Evolutionary conservation across 1,140 invertebrate species (phyloP), one percentile per base, ranked within the genome.

Genomic region (Panagrolaimus sp.): DNA sequence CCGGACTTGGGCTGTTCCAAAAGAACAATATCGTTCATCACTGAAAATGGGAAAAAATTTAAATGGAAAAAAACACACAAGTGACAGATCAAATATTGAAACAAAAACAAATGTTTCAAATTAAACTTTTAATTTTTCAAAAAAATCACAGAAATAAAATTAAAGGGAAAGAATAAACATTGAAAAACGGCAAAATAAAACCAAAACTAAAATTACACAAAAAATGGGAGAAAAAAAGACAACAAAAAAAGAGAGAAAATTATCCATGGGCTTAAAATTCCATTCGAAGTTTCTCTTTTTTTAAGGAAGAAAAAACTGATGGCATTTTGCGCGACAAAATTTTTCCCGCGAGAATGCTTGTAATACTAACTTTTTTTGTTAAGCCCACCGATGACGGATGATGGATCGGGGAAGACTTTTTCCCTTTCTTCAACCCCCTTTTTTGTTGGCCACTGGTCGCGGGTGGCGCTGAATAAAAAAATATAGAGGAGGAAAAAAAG

Each of bases 1-100:
- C 70, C 70, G 48, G 79, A 82, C 46, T 73, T 55, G 0, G 79
- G 79, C 15, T 73, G 71, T 32, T 78, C 71, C 17, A 76, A 44
- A 62, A 76, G 21, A n/a, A 44, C 69, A 43, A 71, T 63, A 43
- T 71, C 70, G 69, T 71, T 46, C 71, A 72, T 72, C 71, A 72
- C 71, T 73, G 63, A 38, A 72, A 58, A 58, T 26, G 28, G 48
- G 12, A 21, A 28, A 12, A 55, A 12, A n/a, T 9, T 1, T n/a
- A 58, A 26, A 21, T 21, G 21, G 8, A 26, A 26, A 12, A 12
- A 58, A 58, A 58, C 26, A 9, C 48, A 14, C 8, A 21, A 58
- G 28, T 58, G 21, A n/a, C 28, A 21, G 48, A 58, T 26, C 21
- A n/a, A 58, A 58, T 28, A 58, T 58, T 28, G n/a, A 26, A 26